These are phyloP conservation scores for rabbit (Oryctolagus cuniculus) DNA, from an alignment of 2,113 vertebrate species.

Conservation along the genomic window mOryCun1.1 NC_091435.1:122988501-122989000, in stretches of 20 bases:
- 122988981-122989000: constrained; percentile 79
- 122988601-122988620: background rate
- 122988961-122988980: constrained; percentile 83
- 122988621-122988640: background rate
- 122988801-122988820: constrained; percentile 64
- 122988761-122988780: constrained; percentile 18
- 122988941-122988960: constrained; percentile 77
- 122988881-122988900: constrained; percentile 76
- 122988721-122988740: constrained; percentile 55
- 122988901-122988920: constrained; percentile 78
- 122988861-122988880: constrained; percentile 78
- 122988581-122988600: background rate
- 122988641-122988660: background rate
- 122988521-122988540: constrained; percentile 25
- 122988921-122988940: constrained; percentile 79
- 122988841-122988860: constrained; percentile 78
- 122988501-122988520: constrained; percentile 52
- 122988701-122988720: constrained; percentile 32
- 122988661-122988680: constrained; percentile 19
- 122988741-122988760: background rate
- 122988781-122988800: background rate
- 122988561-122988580: constrained; percentile 28
- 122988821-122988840: constrained; percentile 51
- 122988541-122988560: constrained; percentile 39
- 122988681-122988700: background rate